Conservation (phyloP, 2,113 vertebrate genomes). For the Caranx ignobilis region DNA sequence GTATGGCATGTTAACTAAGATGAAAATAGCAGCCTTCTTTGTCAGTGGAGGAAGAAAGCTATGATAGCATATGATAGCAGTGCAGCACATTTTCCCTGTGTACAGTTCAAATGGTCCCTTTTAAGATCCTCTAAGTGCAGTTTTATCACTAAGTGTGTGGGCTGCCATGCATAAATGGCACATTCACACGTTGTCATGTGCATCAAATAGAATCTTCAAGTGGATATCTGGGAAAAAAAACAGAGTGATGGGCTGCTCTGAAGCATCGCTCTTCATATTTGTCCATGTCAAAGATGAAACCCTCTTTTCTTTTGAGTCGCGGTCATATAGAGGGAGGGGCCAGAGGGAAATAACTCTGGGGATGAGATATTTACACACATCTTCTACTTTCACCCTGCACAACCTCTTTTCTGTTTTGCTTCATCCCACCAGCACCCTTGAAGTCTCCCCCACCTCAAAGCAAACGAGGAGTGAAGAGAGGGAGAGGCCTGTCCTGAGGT, state of each 20-base stretch:
- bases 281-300: conserved; percentile 22
- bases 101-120: not conserved
- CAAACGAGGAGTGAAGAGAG: not conserved
- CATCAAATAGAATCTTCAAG: conserved; percentile 17
- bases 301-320: conserved; percentile 18
- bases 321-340: conserved; percentile 13
- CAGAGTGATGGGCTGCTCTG: not conserved
- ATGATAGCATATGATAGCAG: no score
- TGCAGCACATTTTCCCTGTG: not conserved
- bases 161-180: not conserved
- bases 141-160: not conserved
- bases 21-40: not conserved
- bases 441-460: conserved; percentile 14
- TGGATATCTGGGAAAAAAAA: not conserved
- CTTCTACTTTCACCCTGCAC: not conserved
- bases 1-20: not conserved
- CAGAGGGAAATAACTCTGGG: conserved; percentile 4
- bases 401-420: not conserved
- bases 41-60: not conserved
- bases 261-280: not conserved
- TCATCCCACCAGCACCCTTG: not conserved
- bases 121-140: not conserved
- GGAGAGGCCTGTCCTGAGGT: not conserved
- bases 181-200: not conserved
- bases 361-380: conserved; percentile 23